Base-by-base conservation (phyloP, 1,140 invertebrate genomes). In the Drosophila tani region DNA sequence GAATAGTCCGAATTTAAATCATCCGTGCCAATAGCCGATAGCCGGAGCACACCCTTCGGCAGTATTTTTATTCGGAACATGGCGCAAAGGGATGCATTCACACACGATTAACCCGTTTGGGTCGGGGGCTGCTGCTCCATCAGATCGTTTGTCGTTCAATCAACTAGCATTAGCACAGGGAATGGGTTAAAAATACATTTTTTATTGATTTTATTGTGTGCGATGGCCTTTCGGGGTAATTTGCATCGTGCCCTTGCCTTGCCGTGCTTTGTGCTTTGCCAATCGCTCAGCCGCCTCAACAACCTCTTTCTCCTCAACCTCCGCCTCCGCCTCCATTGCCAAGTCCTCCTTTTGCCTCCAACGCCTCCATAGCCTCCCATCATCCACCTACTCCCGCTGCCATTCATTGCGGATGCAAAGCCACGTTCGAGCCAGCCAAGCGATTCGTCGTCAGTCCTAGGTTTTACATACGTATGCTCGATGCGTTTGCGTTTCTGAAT, bases 401-500 rank as follows among this genome's bases (percentile, higher is more conserved):
- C 55, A 46, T 47, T 77, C 43, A 77, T 77, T 77, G 74, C 63
- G 75, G 75, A 77, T 77, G 75, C 75, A 58, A 62, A 83, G 55
- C 81, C 78, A 86, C 82, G 82, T 85, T 69, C 51, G 55, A 55
- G 49, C 24, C 47, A 29, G 35, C 38, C 6, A 45, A 21, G 51
- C 53, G 66, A 40, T 50, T 49, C 62, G 40, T 32, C 38, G 40
- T 17, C 40, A 17, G 43, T 50, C 64, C 46, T 43, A 60, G 50
- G 40, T 56, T 59, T 60, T 58, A 64, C 65, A 71, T 65, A 67
- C 66, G 62, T 81, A 83, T 84, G 71, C 65, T 85, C 43, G 65
- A 65, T 81, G 78, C 77, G 82, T 81, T 46, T 67, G 78, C 77
- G 82, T 77, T 46, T 67, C 60, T 66, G 53, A 53, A 47, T 59